These are phyloP conservation scores for Gavialis gangeticus DNA, from an alignment of 2,113 vertebrate species.

Conservation along the genomic window DNA sequence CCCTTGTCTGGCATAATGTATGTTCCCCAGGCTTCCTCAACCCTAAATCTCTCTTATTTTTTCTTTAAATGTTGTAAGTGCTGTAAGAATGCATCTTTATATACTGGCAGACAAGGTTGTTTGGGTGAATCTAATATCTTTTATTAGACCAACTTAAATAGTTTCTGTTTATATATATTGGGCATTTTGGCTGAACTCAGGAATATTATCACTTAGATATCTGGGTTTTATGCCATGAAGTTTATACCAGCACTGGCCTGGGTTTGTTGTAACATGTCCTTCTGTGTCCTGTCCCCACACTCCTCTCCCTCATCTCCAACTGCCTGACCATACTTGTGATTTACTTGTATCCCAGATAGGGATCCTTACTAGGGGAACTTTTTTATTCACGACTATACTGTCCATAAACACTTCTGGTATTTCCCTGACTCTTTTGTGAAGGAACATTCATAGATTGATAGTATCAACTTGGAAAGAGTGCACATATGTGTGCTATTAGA, in stretches of 20 bases:
- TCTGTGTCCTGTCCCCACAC: neutral
- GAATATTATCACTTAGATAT: neutral
- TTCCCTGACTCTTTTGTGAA: neutral
- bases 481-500: neutral
- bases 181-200: slow-evolving; percentile 15
- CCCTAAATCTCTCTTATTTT: neutral
- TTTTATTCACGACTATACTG: neutral
- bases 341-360: slow-evolving; percentile 24
- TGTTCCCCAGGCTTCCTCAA: neutral
- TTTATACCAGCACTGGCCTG: neutral
- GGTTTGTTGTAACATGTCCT: slow-evolving; percentile 45
- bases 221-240: slow-evolving; percentile 8
- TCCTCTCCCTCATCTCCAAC: neutral
- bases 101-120: too few relatives aligned
- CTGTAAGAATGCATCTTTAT: neutral
- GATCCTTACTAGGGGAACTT: neutral
- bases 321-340: neutral
- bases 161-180: neutral
- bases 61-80: neutral
- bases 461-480: neutral
- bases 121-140: too few relatives aligned
- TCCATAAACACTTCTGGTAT: slow-evolving; percentile 1
- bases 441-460: neutral
- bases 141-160: too few relatives aligned
- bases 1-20: neutral